These are phyloP conservation scores for Panurus biarmicus DNA, from an alignment of 2,113 vertebrate genomes.

Conservation along the genomic window DNA sequence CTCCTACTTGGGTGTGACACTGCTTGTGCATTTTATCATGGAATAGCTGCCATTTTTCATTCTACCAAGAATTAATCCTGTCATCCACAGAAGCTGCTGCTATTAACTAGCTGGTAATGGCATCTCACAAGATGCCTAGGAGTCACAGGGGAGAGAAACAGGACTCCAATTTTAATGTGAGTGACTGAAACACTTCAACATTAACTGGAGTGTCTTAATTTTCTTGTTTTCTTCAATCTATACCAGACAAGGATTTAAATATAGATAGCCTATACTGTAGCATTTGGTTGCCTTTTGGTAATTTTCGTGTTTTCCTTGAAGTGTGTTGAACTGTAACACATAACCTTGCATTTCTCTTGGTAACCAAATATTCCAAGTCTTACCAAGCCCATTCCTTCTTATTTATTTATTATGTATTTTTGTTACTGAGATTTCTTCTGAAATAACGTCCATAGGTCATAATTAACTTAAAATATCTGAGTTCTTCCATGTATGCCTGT, in stretches of 20 bases:
- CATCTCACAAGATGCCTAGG: slow-evolving; percentile 7
- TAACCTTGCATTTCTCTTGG: background rate
- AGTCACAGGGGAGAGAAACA: background rate
- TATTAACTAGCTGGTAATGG: slow-evolving; percentile 27
- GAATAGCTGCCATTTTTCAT: background rate
- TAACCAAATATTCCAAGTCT: background rate
- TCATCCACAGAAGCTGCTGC: background rate
- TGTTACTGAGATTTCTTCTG: background rate
- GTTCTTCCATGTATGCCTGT: background rate
- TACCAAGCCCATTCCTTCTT: background rate
- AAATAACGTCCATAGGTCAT: background rate
- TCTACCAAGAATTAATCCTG: background rate
- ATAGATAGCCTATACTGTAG: background rate
- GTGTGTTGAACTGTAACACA: background rate
- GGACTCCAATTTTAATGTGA: background rate
- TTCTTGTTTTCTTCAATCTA: background rate
- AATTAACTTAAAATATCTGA: background rate
- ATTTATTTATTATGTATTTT: background rate
- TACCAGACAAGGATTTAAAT: background rate
- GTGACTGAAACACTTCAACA: background rate
- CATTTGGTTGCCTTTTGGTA: background rate
- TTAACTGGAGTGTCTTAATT: background rate
- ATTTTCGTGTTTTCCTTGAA: background rate
- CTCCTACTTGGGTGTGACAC: background rate
- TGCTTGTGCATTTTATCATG: background rate